Evolutionary conservation across 1,140 invertebrate species (phyloP).

Genomic region (Leucophenga varia): DNA sequence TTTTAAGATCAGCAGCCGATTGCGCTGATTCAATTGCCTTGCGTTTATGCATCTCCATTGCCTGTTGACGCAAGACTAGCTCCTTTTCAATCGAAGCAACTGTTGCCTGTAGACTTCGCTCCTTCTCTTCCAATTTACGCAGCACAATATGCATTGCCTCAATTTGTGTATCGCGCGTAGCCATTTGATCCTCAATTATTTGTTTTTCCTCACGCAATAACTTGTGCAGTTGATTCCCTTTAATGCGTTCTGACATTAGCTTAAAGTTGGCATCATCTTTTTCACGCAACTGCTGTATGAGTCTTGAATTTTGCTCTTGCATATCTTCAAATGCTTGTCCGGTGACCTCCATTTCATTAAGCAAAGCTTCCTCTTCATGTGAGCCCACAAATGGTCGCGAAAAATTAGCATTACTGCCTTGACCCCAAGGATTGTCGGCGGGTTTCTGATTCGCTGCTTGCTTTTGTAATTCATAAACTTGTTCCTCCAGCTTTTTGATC

Average conservation of each 20-base stretch:
- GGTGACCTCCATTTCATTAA: conserved; percentile 99
- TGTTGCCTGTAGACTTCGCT: conserved; percentile 88
- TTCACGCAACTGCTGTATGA: conserved; percentile 94
- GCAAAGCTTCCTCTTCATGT: conserved; percentile 90
- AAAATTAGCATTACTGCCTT: conserved; percentile 34
- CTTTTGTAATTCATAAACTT: conserved; percentile 79
- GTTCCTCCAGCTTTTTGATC: conserved; percentile 93
- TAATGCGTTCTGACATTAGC: conserved; percentile 97
- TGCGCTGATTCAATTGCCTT: conserved; percentile 96
- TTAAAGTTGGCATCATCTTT: conserved; percentile 99
- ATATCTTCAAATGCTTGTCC: conserved; percentile 99
- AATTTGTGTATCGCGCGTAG: conserved; percentile 86
- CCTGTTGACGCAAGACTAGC: conserved; percentile 82
- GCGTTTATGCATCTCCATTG: conserved; percentile 96
- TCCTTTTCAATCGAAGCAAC: conserved; percentile 94
- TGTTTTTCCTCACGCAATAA: conserved; percentile 81
- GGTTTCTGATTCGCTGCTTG: conserved; percentile 84
- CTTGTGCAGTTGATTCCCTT: conserved; percentile 95
- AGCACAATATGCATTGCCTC: conserved; percentile 95
- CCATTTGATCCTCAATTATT: conserved; percentile 60
- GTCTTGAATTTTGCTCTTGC: conserved; percentile 96
- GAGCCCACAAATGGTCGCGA: conserved; percentile 67
- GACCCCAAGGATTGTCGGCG: conserved; percentile 62
- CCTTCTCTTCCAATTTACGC: conserved; percentile 95
- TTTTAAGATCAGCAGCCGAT: conserved; percentile 93